A percentile compares a stretch with the other conserved stretches of the same genome.
These are phyloP conservation scores for Syndactyla subalaris DNA, from an alignment of 2,797 vertebrate species.

Conservation along the genomic window DNA sequence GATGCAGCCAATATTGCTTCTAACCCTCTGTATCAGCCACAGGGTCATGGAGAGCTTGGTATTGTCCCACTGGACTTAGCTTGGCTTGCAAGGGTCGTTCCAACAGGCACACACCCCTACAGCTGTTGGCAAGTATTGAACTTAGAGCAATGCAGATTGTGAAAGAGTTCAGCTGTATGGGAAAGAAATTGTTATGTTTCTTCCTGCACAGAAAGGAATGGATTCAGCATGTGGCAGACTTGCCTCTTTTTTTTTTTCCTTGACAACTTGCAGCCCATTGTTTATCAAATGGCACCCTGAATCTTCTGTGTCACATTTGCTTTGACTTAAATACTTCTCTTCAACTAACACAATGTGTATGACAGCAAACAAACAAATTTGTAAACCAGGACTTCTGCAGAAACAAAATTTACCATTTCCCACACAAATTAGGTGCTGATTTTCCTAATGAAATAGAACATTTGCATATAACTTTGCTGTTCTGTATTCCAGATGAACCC, in stretches of 20 bases:
- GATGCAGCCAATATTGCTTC: not conserved
- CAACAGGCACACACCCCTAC: not conserved
- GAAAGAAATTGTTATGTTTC: constrained; percentile 40
- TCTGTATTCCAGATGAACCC: not conserved
- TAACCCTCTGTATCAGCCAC: not conserved
- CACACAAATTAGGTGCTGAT: not conserved
- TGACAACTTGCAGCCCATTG: constrained; percentile 16
- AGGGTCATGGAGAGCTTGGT: not conserved
- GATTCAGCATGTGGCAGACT: constrained; percentile 27
- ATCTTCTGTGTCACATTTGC: not conserved
- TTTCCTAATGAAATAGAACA: constrained; percentile 8
- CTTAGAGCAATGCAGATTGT: not conserved
- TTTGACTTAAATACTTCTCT: constrained; percentile 3
- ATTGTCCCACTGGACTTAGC: not conserved
- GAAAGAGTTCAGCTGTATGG: constrained; percentile 6
- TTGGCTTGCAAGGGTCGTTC: not conserved
- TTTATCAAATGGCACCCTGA: constrained; percentile 32
- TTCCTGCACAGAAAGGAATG: constrained; percentile 44
- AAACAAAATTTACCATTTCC: not conserved
- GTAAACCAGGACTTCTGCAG: not conserved
- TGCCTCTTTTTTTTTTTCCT: not conserved
- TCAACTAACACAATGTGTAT: not conserved
- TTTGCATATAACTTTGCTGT: not conserved
- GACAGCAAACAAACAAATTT: not conserved
- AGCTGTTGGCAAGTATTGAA: not conserved